Conservation (phyloP, 2,888 invertebrate genomes). For the Carabus problematicus region DNA sequence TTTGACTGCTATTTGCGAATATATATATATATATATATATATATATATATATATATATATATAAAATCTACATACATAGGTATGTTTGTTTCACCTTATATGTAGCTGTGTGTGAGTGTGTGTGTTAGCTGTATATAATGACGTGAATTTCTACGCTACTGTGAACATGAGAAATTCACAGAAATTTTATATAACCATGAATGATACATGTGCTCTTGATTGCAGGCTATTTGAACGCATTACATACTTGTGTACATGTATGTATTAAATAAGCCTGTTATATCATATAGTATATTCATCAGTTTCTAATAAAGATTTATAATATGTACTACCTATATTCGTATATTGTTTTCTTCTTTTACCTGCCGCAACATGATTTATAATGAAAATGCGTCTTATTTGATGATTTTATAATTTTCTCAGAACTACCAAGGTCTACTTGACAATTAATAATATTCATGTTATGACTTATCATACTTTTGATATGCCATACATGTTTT, state of each 20-base stretch:
- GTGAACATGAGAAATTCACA: too few relatives aligned
- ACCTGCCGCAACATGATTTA: too few relatives aligned
- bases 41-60: background rate
- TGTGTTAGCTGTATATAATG: conserved; percentile 13
- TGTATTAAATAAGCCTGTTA: conserved; percentile 25
- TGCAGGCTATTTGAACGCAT: conserved; percentile 17
- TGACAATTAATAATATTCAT: too few relatives aligned
- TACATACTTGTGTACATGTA: background rate
- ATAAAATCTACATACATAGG: background rate
- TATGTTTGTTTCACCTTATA: background rate
- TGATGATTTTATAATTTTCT: too few relatives aligned
- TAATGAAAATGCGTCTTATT: too few relatives aligned
- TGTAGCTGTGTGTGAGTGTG: too few relatives aligned
- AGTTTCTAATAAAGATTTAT: conserved; percentile 30
- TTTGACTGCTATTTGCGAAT: conserved; percentile 3
- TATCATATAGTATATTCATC: conserved; percentile 22
- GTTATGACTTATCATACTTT: too few relatives aligned
- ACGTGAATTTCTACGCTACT: conserved; percentile 5
- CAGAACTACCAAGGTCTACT: too few relatives aligned
- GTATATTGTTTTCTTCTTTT: too few relatives aligned
- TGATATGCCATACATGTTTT: too few relatives aligned
- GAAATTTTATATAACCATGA: background rate
- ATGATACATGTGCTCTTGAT: conserved; percentile 15
- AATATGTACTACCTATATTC: background rate
- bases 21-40: background rate